phyloP scores from a whole-genome alignment of 2,113 vertebrate genomes.

The Excalfactoria chinensis region DNA sequence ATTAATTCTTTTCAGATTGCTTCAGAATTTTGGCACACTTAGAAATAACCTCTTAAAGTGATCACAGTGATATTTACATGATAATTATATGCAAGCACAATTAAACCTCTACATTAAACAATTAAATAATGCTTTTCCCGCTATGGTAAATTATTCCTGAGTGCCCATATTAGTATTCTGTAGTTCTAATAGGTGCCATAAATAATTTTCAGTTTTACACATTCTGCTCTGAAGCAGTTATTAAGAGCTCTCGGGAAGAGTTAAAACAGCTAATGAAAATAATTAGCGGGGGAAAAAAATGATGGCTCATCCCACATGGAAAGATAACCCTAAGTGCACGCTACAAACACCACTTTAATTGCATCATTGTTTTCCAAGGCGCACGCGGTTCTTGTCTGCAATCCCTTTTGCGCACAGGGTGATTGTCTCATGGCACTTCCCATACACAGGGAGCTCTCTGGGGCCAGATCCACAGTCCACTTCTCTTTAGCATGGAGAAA shows the following conservation, averaged over 20 bases:
- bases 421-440: rapidly evolving
- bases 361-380: constrained; percentile 45
- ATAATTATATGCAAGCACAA: constrained; percentile 51
- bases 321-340: constrained; percentile 25
- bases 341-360: constrained; percentile 33
- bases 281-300: constrained; percentile 38
- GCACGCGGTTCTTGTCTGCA: not conserved
- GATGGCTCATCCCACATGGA: not conserved
- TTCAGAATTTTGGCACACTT: constrained; percentile 52
- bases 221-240: constrained; percentile 38
- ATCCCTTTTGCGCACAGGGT: not conserved
- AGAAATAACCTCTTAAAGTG: constrained; percentile 52
- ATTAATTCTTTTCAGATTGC: constrained; percentile 47
- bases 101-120: constrained; percentile 44
- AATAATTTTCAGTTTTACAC: constrained; percentile 52
- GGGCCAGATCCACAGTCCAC: rapidly evolving
- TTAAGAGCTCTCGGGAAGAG: constrained; percentile 35
- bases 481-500: rapidly evolving
- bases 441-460: rapidly evolving
- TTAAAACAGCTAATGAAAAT: constrained; percentile 57
- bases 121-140: constrained; percentile 52
- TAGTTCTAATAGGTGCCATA: constrained; percentile 35
- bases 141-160: constrained; percentile 38
- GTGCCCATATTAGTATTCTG: constrained; percentile 19
- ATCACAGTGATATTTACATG: constrained; percentile 44